Conservation (phyloP, 1,140 invertebrate genomes). For the Temnothorax longispinosus region DNA sequence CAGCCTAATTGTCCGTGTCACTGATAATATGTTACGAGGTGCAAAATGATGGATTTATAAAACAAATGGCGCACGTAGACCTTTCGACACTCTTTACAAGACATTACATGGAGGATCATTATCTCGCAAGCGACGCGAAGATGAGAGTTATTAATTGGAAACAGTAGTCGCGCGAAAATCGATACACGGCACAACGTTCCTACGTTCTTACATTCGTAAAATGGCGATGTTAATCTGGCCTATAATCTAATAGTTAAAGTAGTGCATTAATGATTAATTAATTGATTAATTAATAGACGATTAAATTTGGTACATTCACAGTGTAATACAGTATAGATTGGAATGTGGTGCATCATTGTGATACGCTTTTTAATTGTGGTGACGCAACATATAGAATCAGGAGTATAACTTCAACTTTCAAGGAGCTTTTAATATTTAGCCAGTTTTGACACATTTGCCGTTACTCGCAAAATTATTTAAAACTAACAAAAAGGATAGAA, state of each 20-base stretch:
- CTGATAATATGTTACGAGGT: not conserved
- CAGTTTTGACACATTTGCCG: not conserved
- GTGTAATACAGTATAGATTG: not conserved
- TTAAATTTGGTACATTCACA: constrained; percentile 10
- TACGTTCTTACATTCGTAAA: constrained; percentile 33
- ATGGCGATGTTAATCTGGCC: not conserved
- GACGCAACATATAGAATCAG: not conserved
- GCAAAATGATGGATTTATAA: not conserved
- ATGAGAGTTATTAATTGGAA: constrained; percentile 42
- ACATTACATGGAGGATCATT: not conserved
- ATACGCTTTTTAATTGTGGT: not conserved
- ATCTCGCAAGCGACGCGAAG: constrained; percentile 10
- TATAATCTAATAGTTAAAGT: constrained; percentile 17
- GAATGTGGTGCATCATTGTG: constrained; percentile 4
- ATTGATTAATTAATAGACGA: constrained; percentile 44
- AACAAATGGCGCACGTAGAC: not conserved
- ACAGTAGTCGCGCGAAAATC: constrained; percentile 40
- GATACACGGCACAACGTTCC: constrained; percentile 5
- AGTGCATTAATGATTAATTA: not conserved
- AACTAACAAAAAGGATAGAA: not conserved
- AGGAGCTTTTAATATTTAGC: not conserved
- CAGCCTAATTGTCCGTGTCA: not conserved
- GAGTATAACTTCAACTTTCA: constrained; percentile 10
- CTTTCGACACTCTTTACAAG: not conserved
- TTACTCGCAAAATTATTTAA: not conserved